Evolutionary conservation across 2,888 invertebrate species (phyloP), one percentile per base, ranked within the genome.

Genomic region (Eupelmus urozonus): DNA sequence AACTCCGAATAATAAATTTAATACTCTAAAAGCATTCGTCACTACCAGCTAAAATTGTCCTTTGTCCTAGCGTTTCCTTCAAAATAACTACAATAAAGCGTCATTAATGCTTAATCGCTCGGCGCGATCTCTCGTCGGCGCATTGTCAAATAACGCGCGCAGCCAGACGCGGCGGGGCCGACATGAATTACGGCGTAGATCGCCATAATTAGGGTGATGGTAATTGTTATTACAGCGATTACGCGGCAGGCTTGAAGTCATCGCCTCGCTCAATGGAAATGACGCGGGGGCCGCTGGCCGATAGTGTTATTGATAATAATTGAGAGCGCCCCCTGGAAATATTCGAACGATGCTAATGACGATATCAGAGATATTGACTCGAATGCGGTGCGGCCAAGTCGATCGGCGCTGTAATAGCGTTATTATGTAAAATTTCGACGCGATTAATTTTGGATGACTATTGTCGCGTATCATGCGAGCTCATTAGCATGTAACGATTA

Each of bases 251-350:
- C 29, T 66, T 66, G 59, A 59, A 71, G 40, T 60, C 59, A 60
- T 62, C 20, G 65, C 0, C 49, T 9, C 9, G 53, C 16, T 59
- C 53, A 40, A 20, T 65, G 59, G 42, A 72, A 60, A 60, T 60
- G 57, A 53, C 60, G 27, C 2, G 18, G 20, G 20, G n/a, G n/a
- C n/a, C n/a, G n/a, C 16, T 49, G 7, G 42, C 20, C 20, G 42
- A 66, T 71, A 23, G 53, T 55, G 20, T 59, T 60, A 77, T 72
- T 60, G 71, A 77, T 66, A 72, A 66, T 72, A 66, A 66, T 51
- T 55, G 29, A n/a, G n/a, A n/a, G n/a, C 0, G n/a, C 1, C 11
- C 20, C n/a, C 29, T 67, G 76, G 49, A 70, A 76, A 42, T 65
- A 76, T 76, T 55, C 29, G 23, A n/a, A 16, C 2, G 49, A 55